Evolutionary conservation across 2,797 vertebrate species (phyloP).

Genomic region (Momotus momota): DNA sequence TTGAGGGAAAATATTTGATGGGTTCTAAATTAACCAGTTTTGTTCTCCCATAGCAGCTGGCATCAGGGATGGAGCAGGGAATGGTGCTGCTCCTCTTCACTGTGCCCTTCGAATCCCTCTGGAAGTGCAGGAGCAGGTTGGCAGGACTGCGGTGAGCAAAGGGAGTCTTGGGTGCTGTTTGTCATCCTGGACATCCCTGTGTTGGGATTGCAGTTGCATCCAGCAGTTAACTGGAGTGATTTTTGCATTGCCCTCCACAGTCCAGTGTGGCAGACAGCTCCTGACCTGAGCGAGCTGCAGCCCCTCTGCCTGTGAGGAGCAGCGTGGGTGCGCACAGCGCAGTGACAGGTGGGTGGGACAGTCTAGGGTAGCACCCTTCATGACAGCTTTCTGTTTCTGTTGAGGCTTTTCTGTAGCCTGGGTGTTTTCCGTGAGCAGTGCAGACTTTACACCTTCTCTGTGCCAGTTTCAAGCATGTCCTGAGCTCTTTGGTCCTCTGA

Average conservation of each 20-base stretch:
- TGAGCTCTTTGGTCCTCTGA: background rate
- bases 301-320: background rate
- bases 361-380: background rate
- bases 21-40: background rate
- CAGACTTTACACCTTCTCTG: background rate
- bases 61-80: background rate
- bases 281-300: background rate
- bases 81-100: background rate
- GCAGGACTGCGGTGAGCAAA: background rate
- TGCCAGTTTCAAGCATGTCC: background rate
- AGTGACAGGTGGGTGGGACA: background rate
- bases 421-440: background rate
- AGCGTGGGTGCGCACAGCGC: rapidly evolving
- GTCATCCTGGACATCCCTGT: background rate
- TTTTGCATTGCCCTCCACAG: rapidly evolving
- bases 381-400: background rate
- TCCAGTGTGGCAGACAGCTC: rapidly evolving
- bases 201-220: background rate
- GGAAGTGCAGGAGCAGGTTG: background rate
- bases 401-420: background rate
- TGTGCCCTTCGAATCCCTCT: background rate
- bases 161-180: background rate
- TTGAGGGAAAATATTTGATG: background rate
- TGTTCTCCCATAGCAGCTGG: background rate
- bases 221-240: background rate